A percentile compares a stretch with the other conserved stretches of the same genome.
These are phyloP conservation scores for Leptopterna dolabrata DNA, from an alignment of 2,888 invertebrate genomes.

Conservation along the genomic window DNA sequence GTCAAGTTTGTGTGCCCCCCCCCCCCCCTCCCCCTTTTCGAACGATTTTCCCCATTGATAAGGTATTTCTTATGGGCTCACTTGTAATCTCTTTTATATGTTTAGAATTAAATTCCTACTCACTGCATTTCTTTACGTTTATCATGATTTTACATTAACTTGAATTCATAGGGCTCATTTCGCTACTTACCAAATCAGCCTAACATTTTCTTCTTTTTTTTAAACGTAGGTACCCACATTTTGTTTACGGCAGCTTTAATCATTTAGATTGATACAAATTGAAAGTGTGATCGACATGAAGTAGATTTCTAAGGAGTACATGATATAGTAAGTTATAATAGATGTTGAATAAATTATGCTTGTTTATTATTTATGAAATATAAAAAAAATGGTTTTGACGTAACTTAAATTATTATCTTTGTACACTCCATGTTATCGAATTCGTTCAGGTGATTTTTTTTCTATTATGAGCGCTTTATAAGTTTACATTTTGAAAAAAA, in stretches of 20 bases:
- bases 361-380: constrained; percentile 35
- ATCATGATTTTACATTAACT: not conserved
- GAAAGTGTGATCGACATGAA: not conserved
- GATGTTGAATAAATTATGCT: constrained; percentile 30
- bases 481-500: constrained; percentile 6
- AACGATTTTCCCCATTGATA: not conserved
- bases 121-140: not conserved
- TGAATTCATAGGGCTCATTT: not conserved
- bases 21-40: not conserved
- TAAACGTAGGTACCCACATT: not conserved
- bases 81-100: not conserved
- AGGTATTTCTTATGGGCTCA: not conserved
- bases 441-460: constrained; percentile 9
- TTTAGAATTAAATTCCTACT: not conserved
- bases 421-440: constrained; percentile 24
- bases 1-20: not conserved
- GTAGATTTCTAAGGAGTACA: not conserved
- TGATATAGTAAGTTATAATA: not conserved
- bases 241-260: not conserved
- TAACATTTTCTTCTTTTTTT: not conserved
- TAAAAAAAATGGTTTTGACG: not conserved
- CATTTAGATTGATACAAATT: not conserved
- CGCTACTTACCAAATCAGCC: not conserved
- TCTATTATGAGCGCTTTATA: constrained; percentile 8
- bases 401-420: not conserved